Evolutionary conservation across 2,888 invertebrate genomes (phyloP), one percentile per base, ranked within the genome.

Genomic region (Drosophila emarginata): DNA sequence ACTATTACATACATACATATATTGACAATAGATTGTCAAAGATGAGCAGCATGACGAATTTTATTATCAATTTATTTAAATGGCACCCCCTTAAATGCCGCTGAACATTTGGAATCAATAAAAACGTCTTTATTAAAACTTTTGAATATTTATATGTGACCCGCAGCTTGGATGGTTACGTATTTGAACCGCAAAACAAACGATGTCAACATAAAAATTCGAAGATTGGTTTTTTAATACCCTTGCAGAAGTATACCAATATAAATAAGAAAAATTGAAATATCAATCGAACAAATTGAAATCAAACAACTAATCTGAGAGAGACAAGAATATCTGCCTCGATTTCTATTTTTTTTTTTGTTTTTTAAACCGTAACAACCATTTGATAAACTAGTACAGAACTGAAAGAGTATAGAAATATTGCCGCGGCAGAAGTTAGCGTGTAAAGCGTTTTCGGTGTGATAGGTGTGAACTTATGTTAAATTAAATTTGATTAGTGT

Each of bases 131-230:
- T 59, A 37, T 54, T 26, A 15, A 14, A 18, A 12, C 45, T 39
- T 23, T 53, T 76, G 65, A 78, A 76, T 78, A 78, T 78, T 77
- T 67, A 76, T 78, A 40, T 58, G 45, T 12, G 28, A 40, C 37
- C 28, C 40, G 18, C 56, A 39, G 40, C 15, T 52, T 45, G 21
- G 26, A 45, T 15, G 9, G 40, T 45, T 45, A 15, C 40, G 15
- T 15, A 45, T 15, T 15, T 9, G 4, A 45, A 18, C 9, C 45
- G 45, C 45, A 45, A n/a, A 11, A 45, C 12, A 21, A 45, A 11
- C 45, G 1, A 21, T 4, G 18, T 12, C 12, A 12, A 45, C n/a
- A 37, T 37, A 45, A 2, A 18, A 18, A 45, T 18, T 2, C 5
- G 6, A 7, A 32, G 32, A 32, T 32, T 32, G 2, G 23, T 4